Percentiles rank a stretch among this genome's conserved stretches.
Evolutionary conservation across 2,113 vertebrate species (phyloP).

Genomic region (Mohoua ochrocephala): DNA sequence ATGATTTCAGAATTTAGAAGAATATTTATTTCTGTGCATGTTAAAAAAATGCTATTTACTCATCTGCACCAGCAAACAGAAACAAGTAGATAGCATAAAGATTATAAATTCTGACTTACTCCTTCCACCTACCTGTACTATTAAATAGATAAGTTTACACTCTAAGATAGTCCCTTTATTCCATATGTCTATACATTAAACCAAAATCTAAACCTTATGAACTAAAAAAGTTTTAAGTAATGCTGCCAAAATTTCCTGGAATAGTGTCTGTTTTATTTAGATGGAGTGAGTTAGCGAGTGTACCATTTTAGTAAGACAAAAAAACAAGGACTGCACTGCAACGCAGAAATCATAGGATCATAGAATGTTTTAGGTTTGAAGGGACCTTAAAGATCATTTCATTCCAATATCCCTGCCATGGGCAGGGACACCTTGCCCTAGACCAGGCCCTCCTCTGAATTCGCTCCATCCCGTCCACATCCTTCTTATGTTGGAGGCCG

Average conservation of each 20-base stretch:
- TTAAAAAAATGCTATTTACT: background rate
- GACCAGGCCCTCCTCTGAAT: background rate
- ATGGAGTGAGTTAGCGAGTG: background rate
- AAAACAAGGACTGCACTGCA: background rate
- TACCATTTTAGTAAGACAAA: background rate
- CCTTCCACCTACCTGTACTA: background rate
- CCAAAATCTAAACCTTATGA: background rate
- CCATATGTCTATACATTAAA: background rate
- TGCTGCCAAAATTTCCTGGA: background rate
- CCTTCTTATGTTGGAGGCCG: background rate
- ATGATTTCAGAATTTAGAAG: background rate
- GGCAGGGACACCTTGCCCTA: background rate
- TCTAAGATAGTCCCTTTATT: background rate
- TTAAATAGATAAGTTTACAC: background rate
- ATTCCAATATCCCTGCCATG: background rate
- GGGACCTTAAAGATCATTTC: background rate
- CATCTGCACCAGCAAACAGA: background rate
- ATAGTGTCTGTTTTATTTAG: background rate
- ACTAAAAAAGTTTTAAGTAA: background rate
- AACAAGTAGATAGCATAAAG: background rate
- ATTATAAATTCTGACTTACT: background rate
- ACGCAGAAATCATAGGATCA: background rate
- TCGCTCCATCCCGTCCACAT: background rate
- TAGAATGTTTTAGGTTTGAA: fast-evolving
- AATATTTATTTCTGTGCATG: background rate